Evolutionary conservation across 2,888 invertebrate genomes (phyloP).

Genomic region (Opisthograptis luteolata): DNA sequence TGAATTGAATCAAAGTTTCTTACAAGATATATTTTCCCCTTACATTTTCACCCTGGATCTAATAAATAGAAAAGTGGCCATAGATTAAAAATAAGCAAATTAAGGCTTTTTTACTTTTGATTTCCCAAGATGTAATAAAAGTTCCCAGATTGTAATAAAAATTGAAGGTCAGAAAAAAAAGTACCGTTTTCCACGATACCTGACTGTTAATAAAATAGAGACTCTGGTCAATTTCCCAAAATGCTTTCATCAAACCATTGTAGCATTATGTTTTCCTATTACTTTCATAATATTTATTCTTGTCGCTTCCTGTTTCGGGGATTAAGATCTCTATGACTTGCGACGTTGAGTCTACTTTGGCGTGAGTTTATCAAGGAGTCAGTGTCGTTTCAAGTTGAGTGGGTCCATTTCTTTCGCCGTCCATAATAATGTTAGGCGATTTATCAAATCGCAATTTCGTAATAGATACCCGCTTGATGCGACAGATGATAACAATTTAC

Average conservation of each 20-base stretch:
- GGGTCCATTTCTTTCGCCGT: conserved; percentile 80
- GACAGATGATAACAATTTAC: conserved; percentile 69
- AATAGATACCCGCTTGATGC: conserved; percentile 81
- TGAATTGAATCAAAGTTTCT: too few species aligned
- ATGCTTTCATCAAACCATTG: conserved; percentile 68
- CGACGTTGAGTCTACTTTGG: conserved; percentile 49
- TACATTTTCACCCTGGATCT: too few species aligned
- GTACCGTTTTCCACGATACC: conserved; percentile 17
- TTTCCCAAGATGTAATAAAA: background rate
- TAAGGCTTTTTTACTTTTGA: background rate
- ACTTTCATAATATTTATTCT: conserved; percentile 71
- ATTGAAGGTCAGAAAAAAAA: conserved; percentile 3
- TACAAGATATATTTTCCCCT: too few species aligned
- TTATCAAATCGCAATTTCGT: conserved; percentile 83
- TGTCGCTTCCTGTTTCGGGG: conserved; percentile 35
- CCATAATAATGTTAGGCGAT: conserved; percentile 81
- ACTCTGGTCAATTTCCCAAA: conserved; percentile 67
- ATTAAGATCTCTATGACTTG: conserved; percentile 47
- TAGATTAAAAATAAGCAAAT: too few species aligned
- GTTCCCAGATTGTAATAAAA: background rate
- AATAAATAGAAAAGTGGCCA: too few species aligned
- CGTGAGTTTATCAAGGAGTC: conserved; percentile 38
- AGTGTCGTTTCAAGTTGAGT: conserved; percentile 69
- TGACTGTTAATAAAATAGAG: conserved; percentile 45
- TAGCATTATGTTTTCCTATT: conserved; percentile 72